A percentile compares a stretch with the other conserved stretches of the same genome.
These are phyloP conservation scores for Byasa hedistus DNA, from an alignment of 2,888 invertebrate genomes.

Conservation along the genomic window DNA sequence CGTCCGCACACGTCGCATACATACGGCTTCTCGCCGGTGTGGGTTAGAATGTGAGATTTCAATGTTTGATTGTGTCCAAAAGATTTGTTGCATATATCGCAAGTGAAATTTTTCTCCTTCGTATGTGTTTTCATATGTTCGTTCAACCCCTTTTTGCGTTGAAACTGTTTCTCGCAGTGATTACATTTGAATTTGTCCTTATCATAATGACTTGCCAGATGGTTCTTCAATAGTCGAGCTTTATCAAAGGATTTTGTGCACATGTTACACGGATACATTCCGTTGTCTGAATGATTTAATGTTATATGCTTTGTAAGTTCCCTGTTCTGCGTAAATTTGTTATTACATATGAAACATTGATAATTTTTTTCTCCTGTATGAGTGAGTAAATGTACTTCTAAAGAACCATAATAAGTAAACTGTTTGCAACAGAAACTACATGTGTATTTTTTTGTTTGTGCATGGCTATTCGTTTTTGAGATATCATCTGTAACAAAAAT, in stretches of 20 bases:
- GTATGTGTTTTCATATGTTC: constrained; percentile 68
- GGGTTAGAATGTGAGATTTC: constrained; percentile 65
- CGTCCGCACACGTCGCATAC: constrained; percentile 67
- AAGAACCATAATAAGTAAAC: constrained; percentile 50
- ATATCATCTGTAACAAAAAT: constrained; percentile 36
- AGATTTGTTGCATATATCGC: constrained; percentile 55
- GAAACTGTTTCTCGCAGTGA: constrained; percentile 59
- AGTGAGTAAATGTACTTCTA: constrained; percentile 50
- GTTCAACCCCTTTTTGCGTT: constrained; percentile 61
- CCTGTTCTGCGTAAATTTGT: constrained; percentile 52
- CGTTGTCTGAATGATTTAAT: constrained; percentile 45
- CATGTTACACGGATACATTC: constrained; percentile 52
- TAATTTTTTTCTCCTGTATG: constrained; percentile 59
- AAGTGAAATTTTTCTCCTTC: constrained; percentile 58
- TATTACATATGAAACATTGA: constrained; percentile 55
- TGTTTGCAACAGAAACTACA: constrained; percentile 53
- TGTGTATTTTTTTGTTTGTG: constrained; percentile 40
- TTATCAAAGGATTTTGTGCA: constrained; percentile 56
- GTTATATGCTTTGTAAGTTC: constrained; percentile 60
- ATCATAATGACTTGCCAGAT: constrained; percentile 54
- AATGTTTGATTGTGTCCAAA: constrained; percentile 67
- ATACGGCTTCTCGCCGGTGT: constrained; percentile 65
- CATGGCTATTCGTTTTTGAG: constrained; percentile 30
- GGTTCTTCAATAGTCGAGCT: constrained; percentile 55
- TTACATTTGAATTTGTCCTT: constrained; percentile 58